Evolutionary conservation across 1,140 invertebrate genomes (phyloP).

Genomic region (Cydia splendana): DNA sequence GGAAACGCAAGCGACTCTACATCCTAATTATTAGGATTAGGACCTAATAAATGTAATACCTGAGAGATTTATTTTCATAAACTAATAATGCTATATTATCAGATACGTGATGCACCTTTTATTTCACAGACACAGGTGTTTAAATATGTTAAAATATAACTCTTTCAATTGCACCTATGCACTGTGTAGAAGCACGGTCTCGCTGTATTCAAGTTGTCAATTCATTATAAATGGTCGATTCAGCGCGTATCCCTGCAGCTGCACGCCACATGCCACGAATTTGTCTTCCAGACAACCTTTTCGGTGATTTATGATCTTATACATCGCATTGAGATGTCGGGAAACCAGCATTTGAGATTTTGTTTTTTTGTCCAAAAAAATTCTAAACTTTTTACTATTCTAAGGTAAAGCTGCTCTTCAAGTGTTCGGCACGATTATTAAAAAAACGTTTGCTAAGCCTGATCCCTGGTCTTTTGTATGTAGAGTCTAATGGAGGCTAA

Average conservation of each 20-base stretch:
- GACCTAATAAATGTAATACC: no score
- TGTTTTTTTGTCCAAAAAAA: not conserved
- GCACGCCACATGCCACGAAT: constrained; percentile 63
- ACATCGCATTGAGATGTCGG: constrained; percentile 25
- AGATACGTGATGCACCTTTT: constrained; percentile 5
- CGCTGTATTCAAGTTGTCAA: constrained; percentile 34
- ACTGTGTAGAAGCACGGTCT: not conserved
- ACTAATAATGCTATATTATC: not conserved
- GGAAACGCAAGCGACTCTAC: no score
- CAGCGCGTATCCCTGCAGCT: constrained; percentile 53
- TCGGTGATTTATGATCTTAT: constrained; percentile 56
- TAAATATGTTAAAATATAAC: not conserved
- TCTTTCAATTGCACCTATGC: constrained; percentile 3
- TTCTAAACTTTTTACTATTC: constrained; percentile 13
- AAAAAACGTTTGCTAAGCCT: not conserved
- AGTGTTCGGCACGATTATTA: constrained; percentile 5
- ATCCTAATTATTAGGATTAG: no score
- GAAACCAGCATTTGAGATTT: not conserved
- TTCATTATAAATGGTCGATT: constrained; percentile 38
- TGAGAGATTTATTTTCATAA: not conserved
- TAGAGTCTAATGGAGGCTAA: constrained; percentile 39
- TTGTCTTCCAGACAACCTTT: constrained; percentile 57
- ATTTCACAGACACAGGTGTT: not conserved
- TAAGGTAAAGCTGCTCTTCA: constrained; percentile 1
- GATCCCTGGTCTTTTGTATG: constrained; percentile 24